Evolutionary conservation across 2,888 invertebrate species (phyloP).

Genomic region (Ephialtes manifestator): DNA sequence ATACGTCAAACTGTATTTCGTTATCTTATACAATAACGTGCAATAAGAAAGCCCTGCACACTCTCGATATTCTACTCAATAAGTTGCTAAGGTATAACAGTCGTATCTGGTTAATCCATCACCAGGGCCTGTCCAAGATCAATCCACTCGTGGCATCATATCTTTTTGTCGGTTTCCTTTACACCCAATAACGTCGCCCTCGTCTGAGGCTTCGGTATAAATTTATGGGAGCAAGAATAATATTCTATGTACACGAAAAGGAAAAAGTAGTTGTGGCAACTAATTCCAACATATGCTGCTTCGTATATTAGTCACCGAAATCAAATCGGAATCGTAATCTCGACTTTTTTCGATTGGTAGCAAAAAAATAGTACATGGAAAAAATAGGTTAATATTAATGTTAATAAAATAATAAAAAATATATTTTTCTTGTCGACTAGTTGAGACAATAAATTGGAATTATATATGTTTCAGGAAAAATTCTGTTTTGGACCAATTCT

Average conservation of each 20-base stretch:
- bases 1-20: conserved; percentile 1
- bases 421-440: too few species aligned
- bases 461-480: too few species aligned
- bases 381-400: too few species aligned
- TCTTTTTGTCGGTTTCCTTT: background rate
- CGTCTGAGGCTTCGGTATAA: too few species aligned
- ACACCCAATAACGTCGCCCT: background rate
- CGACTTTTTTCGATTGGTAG: too few species aligned
- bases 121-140: background rate
- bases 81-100: background rate
- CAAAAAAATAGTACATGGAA: too few species aligned
- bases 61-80: conserved; percentile 10
- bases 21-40: conserved; percentile 11
- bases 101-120: conserved; percentile 23
- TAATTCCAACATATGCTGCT: background rate
- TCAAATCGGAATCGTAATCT: too few species aligned
- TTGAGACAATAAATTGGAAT: too few species aligned
- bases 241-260: background rate
- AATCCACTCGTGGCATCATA: conserved; percentile 5
- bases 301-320: too few species aligned
- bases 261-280: background rate
- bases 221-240: background rate
- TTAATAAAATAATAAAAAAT: background rate
- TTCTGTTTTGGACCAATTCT: too few species aligned
- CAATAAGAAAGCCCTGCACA: conserved; percentile 8